These are phyloP conservation scores for Scaptomyza reducta DNA, from an alignment of 2,888 invertebrate genomes.

Conservation along the genomic window DNA sequence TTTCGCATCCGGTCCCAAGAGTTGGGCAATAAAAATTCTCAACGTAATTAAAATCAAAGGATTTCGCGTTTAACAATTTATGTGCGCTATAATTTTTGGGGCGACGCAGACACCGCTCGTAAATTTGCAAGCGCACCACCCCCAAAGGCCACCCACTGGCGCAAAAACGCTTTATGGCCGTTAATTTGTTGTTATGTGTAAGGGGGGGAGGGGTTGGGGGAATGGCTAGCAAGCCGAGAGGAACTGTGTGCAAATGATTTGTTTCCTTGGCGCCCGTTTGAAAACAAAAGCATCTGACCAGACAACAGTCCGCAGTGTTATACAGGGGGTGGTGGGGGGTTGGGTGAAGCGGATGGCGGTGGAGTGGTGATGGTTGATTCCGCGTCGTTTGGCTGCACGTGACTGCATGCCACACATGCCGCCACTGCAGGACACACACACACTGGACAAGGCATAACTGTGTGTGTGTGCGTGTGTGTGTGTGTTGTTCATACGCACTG, in stretches of 20 bases:
- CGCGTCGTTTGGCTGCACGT: slow-evolving; percentile 58
- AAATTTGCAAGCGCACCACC: slow-evolving; percentile 46
- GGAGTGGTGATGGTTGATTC: slow-evolving; percentile 28
- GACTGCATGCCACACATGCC: slow-evolving; percentile 72
- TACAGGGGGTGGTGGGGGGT: too few relatives aligned
- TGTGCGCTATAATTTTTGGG: slow-evolving; percentile 78
- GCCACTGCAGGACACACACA: slow-evolving; percentile 20
- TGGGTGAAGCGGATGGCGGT: not conserved
- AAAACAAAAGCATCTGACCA: slow-evolving; percentile 75
- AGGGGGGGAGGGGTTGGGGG: not conserved
- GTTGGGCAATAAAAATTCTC: slow-evolving; percentile 77
- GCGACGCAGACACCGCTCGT: slow-evolving; percentile 65
- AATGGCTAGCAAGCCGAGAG: not conserved
- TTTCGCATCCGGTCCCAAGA: slow-evolving; percentile 32
- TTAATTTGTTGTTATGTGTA: slow-evolving; percentile 68
- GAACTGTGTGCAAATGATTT: slow-evolving; percentile 79
- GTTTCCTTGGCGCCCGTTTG: slow-evolving; percentile 79
- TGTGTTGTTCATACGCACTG: slow-evolving; percentile 25
- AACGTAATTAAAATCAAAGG: slow-evolving; percentile 80
- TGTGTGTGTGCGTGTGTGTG: slow-evolving; percentile 11
- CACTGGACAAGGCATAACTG: slow-evolving; percentile 34
- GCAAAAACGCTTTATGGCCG: slow-evolving; percentile 76
- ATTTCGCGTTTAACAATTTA: slow-evolving; percentile 80
- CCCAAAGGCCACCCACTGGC: slow-evolving; percentile 16
- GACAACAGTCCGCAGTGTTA: slow-evolving; percentile 33